phyloP scores from a whole-genome alignment of 2,113 vertebrate genomes.

The Xiphophorus hellerii region DNA sequence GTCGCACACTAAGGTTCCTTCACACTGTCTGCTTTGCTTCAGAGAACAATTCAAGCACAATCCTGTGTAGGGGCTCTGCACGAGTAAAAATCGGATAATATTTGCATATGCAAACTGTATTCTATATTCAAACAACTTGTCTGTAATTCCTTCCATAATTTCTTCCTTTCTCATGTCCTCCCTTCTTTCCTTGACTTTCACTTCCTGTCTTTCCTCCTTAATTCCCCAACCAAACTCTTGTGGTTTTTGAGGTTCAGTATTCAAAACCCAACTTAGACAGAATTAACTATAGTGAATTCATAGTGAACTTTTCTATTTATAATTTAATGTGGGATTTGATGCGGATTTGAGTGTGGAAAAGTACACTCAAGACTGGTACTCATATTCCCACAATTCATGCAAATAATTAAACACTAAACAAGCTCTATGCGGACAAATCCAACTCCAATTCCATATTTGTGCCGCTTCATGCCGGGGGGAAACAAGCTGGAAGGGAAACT shows the following conservation, averaged over 20 bases:
- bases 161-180: no score
- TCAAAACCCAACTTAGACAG: not conserved
- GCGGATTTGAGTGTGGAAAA: not conserved
- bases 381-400: not conserved
- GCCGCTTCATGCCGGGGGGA: conserved; percentile 45
- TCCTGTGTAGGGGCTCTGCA: no score
- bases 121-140: not conserved
- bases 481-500: conserved; percentile 47
- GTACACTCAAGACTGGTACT: not conserved
- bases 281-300: not conserved
- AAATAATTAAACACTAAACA: not conserved
- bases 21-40: not conserved
- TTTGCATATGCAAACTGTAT: not conserved
- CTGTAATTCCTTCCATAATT: not conserved
- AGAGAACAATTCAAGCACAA: not conserved
- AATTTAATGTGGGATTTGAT: not conserved
- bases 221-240: no score
- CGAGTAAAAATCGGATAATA: not conserved
- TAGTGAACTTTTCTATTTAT: not conserved
- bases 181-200: not conserved
- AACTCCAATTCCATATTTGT: conserved; percentile 11
- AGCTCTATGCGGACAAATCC: conserved; percentile 4
- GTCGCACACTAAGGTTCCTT: not conserved
- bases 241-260: no score
- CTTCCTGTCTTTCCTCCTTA: not conserved